These are phyloP conservation scores for Ametastegia equiseti DNA, from an alignment of 2,888 invertebrate genomes.

Conservation along the genomic window DNA sequence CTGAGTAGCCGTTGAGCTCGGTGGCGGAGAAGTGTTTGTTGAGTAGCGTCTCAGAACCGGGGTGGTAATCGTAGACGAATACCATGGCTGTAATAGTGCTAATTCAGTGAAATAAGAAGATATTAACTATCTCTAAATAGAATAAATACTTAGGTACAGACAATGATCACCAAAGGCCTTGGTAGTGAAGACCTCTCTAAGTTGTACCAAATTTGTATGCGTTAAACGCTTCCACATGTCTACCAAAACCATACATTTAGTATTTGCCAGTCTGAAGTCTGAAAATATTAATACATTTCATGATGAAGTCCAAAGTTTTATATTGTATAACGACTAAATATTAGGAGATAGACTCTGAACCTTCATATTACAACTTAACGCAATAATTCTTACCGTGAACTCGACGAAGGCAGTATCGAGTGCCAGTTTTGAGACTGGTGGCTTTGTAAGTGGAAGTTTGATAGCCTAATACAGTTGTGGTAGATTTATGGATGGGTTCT, in stretches of 20 bases:
- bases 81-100: conserved; percentile 86
- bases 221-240: conserved; percentile 97
- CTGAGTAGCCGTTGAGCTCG: conserved; percentile 82
- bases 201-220: conserved; percentile 95
- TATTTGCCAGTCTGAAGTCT: conserved; percentile 89
- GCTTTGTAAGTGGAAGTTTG: conserved; percentile 94
- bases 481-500: conserved; percentile 83
- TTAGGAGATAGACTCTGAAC: too few relatives aligned
- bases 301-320: too few relatives aligned
- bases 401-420: conserved; percentile 90
- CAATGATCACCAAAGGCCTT: conserved; percentile 98
- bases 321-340: too few relatives aligned
- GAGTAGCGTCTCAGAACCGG: conserved; percentile 92
- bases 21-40: conserved; percentile 87
- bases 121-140: conserved; percentile 41
- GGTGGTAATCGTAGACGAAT: conserved; percentile 97
- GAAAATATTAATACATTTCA: conserved; percentile 61
- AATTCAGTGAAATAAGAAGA: conserved; percentile 52
- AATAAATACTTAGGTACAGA: conserved; percentile 77
- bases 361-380: conserved; percentile 26
- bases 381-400: conserved; percentile 83
- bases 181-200: conserved; percentile 95
- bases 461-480: conserved; percentile 84
- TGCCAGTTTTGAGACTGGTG: conserved; percentile 90
- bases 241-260: conserved; percentile 90